These are phyloP conservation scores for Ganaspis brasiliensis DNA, from an alignment of 2,888 invertebrate genomes.

Conservation along the genomic window DNA sequence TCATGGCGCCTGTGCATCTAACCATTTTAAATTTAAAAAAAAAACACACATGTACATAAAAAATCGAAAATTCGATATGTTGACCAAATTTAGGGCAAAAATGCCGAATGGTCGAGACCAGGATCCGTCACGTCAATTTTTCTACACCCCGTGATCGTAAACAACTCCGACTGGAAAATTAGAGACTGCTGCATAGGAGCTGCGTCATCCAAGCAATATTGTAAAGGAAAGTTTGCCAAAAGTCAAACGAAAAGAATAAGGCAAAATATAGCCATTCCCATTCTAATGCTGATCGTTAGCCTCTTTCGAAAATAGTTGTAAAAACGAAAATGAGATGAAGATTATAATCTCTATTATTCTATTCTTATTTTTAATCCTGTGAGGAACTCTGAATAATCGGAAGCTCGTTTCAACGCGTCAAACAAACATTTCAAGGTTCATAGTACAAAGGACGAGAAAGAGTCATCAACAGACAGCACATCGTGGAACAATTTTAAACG, in stretches of 20 bases:
- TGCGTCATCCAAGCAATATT: neutral
- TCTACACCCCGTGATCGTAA: neutral
- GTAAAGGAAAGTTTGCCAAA: neutral
- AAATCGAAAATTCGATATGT: neutral
- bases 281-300: neutral
- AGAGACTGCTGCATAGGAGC: neutral
- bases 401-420: neutral
- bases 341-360: neutral
- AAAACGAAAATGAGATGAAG: neutral
- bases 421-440: neutral
- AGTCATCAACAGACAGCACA: neutral
- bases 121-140: neutral
- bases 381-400: too few species aligned
- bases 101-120: neutral
- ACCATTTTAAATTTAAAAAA: neutral
- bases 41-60: neutral
- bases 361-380: too few species aligned
- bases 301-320: neutral
- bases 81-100: neutral
- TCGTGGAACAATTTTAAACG: too few species aligned
- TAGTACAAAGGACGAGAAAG: neutral
- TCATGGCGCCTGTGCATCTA: constrained; percentile 5
- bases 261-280: neutral
- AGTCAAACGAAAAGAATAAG: neutral
- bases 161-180: constrained; percentile 1